Percentiles rank a stretch among this genome's conserved stretches.
Conservation (phyloP, 2,888 invertebrate genomes). For the Chouioia cunea region DNA sequence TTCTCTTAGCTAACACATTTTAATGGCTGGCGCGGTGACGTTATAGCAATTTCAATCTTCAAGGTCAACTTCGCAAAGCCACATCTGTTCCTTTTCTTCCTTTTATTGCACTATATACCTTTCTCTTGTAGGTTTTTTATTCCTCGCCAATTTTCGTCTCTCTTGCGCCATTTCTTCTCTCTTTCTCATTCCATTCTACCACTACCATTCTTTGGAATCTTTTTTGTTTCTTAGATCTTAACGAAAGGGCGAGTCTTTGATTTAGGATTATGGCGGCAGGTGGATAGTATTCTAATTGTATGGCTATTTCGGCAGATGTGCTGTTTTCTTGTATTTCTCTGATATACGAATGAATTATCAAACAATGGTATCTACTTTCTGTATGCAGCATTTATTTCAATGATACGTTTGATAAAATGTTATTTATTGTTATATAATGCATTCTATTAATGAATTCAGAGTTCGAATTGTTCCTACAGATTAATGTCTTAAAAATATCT, state of each 20-base stretch:
- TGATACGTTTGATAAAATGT: too few relatives aligned
- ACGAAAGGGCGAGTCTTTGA: too few relatives aligned
- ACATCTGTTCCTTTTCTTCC: background rate
- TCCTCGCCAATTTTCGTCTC: constrained; percentile 12
- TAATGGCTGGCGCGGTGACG: constrained; percentile 8
- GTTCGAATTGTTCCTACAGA: too few relatives aligned
- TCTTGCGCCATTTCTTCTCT: constrained; percentile 2
- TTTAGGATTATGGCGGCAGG: too few relatives aligned
- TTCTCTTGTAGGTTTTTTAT: background rate
- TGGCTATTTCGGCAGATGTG: background rate
- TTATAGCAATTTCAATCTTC: constrained; percentile 3
- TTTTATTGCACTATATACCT: constrained; percentile 2
- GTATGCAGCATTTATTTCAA: too few relatives aligned
- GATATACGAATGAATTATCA: background rate
- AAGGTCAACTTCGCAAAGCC: constrained; percentile 12
- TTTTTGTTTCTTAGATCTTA: background rate
- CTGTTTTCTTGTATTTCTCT: background rate
- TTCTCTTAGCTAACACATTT: background rate
- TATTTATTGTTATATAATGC: too few relatives aligned
- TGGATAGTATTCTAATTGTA: too few relatives aligned
- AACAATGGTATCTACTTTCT: too few relatives aligned
- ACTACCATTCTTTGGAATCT: background rate
- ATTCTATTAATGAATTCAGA: too few relatives aligned
- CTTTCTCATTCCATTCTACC: background rate
- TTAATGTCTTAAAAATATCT: too few relatives aligned